Evolutionary conservation across 2,113 vertebrate genomes (phyloP).

Genomic region (Poicephalus gulielmi): DNA sequence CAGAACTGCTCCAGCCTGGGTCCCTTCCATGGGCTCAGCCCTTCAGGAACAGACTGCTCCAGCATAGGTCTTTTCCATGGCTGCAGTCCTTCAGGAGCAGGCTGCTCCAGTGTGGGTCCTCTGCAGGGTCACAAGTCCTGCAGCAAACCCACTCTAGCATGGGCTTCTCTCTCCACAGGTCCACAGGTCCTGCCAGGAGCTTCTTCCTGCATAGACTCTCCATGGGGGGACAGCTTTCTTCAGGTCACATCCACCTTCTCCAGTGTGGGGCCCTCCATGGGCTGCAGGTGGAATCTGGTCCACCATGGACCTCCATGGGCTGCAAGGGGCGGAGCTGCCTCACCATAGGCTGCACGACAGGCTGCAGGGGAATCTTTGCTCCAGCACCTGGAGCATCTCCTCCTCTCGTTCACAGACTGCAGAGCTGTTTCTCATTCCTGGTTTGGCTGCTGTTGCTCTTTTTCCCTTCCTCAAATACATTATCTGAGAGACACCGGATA

Average conservation of each 20-base stretch:
- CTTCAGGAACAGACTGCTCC: background rate
- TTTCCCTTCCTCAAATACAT: background rate
- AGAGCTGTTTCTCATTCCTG: background rate
- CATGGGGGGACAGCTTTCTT: background rate
- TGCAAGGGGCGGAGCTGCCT: background rate
- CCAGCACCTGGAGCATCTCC: rapidly evolving
- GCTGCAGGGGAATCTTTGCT: background rate
- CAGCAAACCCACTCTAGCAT: background rate
- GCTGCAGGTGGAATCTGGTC: background rate
- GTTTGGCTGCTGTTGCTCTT: background rate
- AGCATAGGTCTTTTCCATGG: rapidly evolving
- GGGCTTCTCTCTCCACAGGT: background rate
- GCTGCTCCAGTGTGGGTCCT: rapidly evolving
- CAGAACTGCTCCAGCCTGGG: background rate
- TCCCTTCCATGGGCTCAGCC: background rate
- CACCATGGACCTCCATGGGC: too few relatives aligned
- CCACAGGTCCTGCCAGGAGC: background rate
- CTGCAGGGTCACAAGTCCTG: background rate
- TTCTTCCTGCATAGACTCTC: rapidly evolving
- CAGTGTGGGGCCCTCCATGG: rapidly evolving
- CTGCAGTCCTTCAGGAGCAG: background rate
- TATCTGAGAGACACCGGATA: rapidly evolving
- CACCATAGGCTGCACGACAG: background rate
- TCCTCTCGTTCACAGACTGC: background rate
- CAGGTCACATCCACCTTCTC: background rate